These are phyloP conservation scores for Strigamia transsilvanica DNA, from an alignment of 2,888 invertebrate genomes.

Conservation along the genomic window DNA sequence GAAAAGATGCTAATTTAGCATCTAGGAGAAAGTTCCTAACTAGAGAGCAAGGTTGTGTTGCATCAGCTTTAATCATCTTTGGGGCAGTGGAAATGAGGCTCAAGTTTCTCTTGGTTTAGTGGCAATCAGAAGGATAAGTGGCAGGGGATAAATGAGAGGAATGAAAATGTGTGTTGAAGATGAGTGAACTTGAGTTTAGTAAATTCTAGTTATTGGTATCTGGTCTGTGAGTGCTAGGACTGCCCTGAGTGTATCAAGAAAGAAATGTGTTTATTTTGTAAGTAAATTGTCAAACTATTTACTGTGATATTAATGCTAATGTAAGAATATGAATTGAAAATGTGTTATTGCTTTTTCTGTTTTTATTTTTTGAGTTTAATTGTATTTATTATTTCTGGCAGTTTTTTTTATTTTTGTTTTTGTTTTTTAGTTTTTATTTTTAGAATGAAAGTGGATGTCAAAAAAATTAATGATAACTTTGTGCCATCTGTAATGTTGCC, in stretches of 20 bases:
- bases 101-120: too few relatives aligned
- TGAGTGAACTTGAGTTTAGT: too few relatives aligned
- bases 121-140: too few relatives aligned
- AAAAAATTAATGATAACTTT: background rate
- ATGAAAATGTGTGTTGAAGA: too few relatives aligned
- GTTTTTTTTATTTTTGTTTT: background rate
- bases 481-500: conserved; percentile 11
- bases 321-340: conserved; percentile 26
- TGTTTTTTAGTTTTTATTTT: background rate
- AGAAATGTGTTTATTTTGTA: conserved; percentile 20
- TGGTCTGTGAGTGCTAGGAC: conserved; percentile 1
- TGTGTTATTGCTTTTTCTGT: conserved; percentile 13
- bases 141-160: too few relatives aligned
- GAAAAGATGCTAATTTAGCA: background rate
- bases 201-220: background rate
- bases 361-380: background rate
- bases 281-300: conserved; percentile 21
- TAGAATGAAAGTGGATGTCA: background rate
- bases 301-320: conserved; percentile 25
- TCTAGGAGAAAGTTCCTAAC: background rate
- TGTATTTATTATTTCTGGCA: too few relatives aligned
- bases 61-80: too few relatives aligned
- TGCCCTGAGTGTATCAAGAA: conserved; percentile 5
- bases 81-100: too few relatives aligned
- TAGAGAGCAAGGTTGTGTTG: background rate